Evolutionary conservation across 2,888 invertebrate species (phyloP), one percentile per base, ranked within the genome.

Genomic region (Rhimphoctona megacephalus): DNA sequence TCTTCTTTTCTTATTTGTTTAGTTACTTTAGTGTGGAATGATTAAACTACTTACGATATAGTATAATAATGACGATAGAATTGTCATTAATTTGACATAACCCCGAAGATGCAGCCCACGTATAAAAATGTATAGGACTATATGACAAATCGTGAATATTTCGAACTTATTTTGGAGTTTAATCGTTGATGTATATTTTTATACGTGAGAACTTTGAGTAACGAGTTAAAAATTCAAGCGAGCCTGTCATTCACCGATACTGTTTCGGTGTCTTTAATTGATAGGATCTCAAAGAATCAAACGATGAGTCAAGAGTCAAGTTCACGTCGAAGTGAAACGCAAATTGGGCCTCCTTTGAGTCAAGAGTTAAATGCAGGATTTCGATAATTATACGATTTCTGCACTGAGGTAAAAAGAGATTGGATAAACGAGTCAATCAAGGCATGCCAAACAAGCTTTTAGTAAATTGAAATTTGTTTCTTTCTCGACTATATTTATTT

Each of bases 361-460:
- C 33, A 49, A 46, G 33, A 72, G 19, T 17, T 46, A 72, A 30
- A 52, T 39, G 49, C 25, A 39, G 70, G 49, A 19, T 52, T 72
- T 72, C 49, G 30, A 49, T 72, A 43, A 72, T 72, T 52, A 72
- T 49, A 72, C 22, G 69, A 69, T 69, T 69, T 22, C 46, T 69
- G 49, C 2, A 46, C 49, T 46, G n/a, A 33, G 49, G 49, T 61
- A 72, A 17, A 67, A 33, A 72, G 49, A 72, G 25, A 39, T 72
- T 72, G 49, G 25, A 49, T 67, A 72, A 46, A 72, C 46, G 49
- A 39, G 39, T 39, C 39, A 61, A 61, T 61, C 61, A 30, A 61
- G 61, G 17, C 61, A 30, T 30, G 61, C 30, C 61, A 61, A 30
- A 30, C 30, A 30, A 17, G 25, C 25, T 30, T 25, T 61, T 30